Base-by-base conservation (phyloP, 2,888 invertebrate species). In the Leptinotarsa tumamoca region DNA sequence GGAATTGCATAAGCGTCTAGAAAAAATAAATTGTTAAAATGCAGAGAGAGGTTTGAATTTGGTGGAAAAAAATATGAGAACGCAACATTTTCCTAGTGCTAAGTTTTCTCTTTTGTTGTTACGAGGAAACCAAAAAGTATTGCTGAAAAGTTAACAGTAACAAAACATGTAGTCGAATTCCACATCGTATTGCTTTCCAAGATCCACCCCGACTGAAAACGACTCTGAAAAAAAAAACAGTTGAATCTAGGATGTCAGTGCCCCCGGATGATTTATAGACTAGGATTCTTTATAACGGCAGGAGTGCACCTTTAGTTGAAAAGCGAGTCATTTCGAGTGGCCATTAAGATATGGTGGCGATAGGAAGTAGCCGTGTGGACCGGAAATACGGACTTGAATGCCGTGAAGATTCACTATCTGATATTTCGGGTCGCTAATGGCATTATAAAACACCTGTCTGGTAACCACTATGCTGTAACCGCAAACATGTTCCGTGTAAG, bases 401-500 rank as follows among this genome's bases (percentile, higher is more conserved):
- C 84, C 84, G 85, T 85, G 85, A 85, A 85, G 85, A 85, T 85
- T 82, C 83, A 80, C 82, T 83, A 81, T 83, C 82, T 81, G 83
- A 84, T 84, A 84, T 83, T 83, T 80, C 82, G 81, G 81, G 73
- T 82, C 82, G 82, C 83, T 83, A 83, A 83, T 83, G 83, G 83
- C 81, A 82, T 82, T 83, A 79, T 79, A 80, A 82, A 84, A 83
- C 85, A 85, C 84, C 85, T 85, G 85, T 84, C 83, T 80, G 70
- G 74, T 80, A 78, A 81, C 78, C 70, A 74, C 74, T 77, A 68
- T 72, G 72, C 68, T 67, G 69, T 74, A 71, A 72, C 69, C 67
- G 68, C 67, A 72, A 77, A 77, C 72, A 72, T 73, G 77, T 71
- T 77, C 74, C 72, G 72, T 77, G 69, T 71, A 68, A 72, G 72